phyloP scores from a whole-genome alignment of 2,797 vertebrate species.

The Alexandromys oeconomus region DNA sequence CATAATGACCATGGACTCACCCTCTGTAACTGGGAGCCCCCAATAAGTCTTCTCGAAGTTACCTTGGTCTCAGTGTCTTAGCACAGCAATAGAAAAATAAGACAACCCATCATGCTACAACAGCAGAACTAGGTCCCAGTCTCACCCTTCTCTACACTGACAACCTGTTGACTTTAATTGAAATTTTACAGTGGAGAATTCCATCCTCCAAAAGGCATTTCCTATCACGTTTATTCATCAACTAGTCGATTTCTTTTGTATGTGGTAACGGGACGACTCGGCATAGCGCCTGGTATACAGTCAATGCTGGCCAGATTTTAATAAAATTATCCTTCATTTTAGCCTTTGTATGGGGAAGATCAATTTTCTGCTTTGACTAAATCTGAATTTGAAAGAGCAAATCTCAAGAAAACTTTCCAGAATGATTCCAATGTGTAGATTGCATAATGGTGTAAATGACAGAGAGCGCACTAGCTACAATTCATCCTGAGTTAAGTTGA shows the following conservation, averaged over 20 bases:
- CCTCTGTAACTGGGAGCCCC: not conserved
- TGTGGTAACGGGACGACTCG: not conserved
- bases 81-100: not conserved
- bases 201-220: constrained; percentile 11
- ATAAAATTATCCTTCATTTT: constrained; percentile 21
- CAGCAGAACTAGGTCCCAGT: not conserved
- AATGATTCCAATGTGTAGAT: not conserved
- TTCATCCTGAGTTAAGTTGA: not conserved
- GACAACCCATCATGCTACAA: not conserved
- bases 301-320: not conserved
- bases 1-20: not conserved
- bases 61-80: not conserved
- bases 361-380: not conserved
- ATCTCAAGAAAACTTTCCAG: not conserved
- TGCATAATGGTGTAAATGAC: not conserved
- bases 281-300: not conserved
- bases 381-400: constrained; percentile 27
- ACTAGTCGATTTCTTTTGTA: not conserved
- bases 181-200: not conserved
- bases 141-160: not conserved
- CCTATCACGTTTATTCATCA: not conserved
- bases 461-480: not conserved
- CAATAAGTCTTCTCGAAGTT: not conserved
- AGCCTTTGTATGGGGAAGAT: not conserved
- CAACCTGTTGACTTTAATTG: not conserved